Conservation (phyloP, 2,888 invertebrate genomes). For the Hylaea fasciaria region DNA sequence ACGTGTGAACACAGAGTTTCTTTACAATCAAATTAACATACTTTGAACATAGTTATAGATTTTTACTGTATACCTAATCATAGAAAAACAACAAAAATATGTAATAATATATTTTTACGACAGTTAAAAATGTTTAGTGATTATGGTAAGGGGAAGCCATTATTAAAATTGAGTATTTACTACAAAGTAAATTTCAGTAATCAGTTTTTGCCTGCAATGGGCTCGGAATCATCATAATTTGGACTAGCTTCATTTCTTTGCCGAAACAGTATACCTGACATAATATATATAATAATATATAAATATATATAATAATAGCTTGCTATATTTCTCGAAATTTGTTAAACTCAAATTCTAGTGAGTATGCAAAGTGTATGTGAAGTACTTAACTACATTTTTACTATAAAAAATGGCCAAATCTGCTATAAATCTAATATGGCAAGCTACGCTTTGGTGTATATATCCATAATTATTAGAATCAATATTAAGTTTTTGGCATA, state of each 20-base stretch:
- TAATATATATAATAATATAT: no score
- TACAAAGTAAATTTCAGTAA: not conserved
- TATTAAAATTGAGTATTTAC: not conserved
- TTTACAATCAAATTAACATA: not conserved
- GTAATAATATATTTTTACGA: no score
- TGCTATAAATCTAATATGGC: constrained; percentile 79
- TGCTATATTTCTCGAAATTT: constrained; percentile 4
- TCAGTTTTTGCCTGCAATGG: not conserved
- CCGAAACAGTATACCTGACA: constrained; percentile 2
- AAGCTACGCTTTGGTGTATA: constrained; percentile 82
- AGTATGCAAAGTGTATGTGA: not conserved
- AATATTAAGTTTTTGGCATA: constrained; percentile 40
- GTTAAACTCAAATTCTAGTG: not conserved
- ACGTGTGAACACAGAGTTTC: constrained; percentile 18
- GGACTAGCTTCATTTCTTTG: constrained; percentile 18
- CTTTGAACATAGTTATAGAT: not conserved
- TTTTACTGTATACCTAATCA: not conserved
- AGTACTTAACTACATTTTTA: constrained; percentile 14
- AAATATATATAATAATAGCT: constrained; percentile 1
- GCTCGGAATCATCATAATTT: constrained; percentile 1
- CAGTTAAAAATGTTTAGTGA: not conserved
- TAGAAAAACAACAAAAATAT: no score
- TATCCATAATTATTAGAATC: constrained; percentile 36
- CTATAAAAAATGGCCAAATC: constrained; percentile 58
- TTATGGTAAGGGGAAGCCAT: not conserved